Evolutionary conservation across 2,797 vertebrate species (phyloP), one percentile per base, ranked within the genome.

Genomic region (Enteromius mattozi): DNA sequence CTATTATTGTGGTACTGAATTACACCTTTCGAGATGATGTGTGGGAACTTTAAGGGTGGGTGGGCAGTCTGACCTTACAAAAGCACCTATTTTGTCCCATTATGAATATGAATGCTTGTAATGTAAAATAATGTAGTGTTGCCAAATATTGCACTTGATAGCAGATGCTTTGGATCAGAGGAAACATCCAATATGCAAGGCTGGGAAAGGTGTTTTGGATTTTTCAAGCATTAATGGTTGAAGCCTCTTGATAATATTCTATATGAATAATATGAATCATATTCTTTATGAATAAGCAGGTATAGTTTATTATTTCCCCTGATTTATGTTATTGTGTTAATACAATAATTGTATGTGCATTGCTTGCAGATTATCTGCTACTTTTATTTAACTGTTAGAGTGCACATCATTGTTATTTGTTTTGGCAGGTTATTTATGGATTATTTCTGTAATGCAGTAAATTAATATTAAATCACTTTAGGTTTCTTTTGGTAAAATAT

Each of bases 1-100:
- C 13, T 79, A 33, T 33, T 63, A 75, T 21, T 66, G 42, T 66
- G 42, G 33, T 10, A 19, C 56, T 65, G 21, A 27, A 56, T 56
- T 51, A 33, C 66, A 81, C n/a, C 6, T 61, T 40, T 70, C 69
- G 14, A 81, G 54, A 72, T 63, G 40, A 72, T 72, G 51, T 47
- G 30, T 35, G 27, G 37, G 24, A 13, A 59, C 37, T 61, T 42
- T 59, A 42, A 45, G n/a, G 75, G 75, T 40, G 24, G 66, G 16
- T n/a, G 45, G 51, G 17, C 65, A 27, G 47, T 49, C 47, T 40
- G 13, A 56, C 49, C 33, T 80, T 56, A 40, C 21, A 69, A 54
- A 80, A 19, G n/a, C 40, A 78, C 75, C 54, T 61, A 2, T 59
- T 21, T 70, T 9, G 14, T 14, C 49, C 10, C 54, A 61, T 72